Base-by-base conservation (phyloP, 1,140 invertebrate species). In the Parapsyche elsis region DNA sequence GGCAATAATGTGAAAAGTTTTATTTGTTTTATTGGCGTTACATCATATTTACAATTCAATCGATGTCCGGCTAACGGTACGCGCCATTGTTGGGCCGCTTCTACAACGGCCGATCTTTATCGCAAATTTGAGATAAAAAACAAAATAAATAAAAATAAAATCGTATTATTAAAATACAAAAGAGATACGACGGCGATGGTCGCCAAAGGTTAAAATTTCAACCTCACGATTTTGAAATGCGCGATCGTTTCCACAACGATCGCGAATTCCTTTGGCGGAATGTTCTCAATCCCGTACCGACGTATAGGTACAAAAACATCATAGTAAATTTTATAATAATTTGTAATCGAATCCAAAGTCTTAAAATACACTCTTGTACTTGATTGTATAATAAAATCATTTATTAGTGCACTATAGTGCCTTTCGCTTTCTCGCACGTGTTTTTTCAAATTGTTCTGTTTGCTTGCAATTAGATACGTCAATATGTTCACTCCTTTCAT, bases 31-130 rank as follows among this genome's bases (percentile, higher is more conserved):
- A 67, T 67, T 26, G 16, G 64, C 23, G 23, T 67, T 67, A 71
- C 23, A 38, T 71, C 70, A 44, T 71, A 44, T 71, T 71, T 71
- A 71, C 70, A 71, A 71, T 71, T 71, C 70, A 71, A 71, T 71
- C 30, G 70, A 44, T 71, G 70, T 71, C 70, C 30, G 24, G 10
- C 21, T 71, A 71, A 71, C 70, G 70, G 70, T 38, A 53, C 12
- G 26, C 7, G 7, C 24, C 26, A 71, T 71, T 71, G 70, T 71
- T 45, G 49, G 30, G 49, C 16, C 49, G 49, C 10, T 53, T 53
- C 49, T 53, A 38, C 30, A 19, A 67, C 61, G 24, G 24, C 61
- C 61, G 19, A 67, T 26, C 19, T 26, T 23, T 67, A 67, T 67
- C 61, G 19, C 19, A 21, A 21, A 21, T 67, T 67, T 26, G 61